Conservation (phyloP, 2,888 invertebrate genomes). For the Steinernema hermaphroditum region DNA sequence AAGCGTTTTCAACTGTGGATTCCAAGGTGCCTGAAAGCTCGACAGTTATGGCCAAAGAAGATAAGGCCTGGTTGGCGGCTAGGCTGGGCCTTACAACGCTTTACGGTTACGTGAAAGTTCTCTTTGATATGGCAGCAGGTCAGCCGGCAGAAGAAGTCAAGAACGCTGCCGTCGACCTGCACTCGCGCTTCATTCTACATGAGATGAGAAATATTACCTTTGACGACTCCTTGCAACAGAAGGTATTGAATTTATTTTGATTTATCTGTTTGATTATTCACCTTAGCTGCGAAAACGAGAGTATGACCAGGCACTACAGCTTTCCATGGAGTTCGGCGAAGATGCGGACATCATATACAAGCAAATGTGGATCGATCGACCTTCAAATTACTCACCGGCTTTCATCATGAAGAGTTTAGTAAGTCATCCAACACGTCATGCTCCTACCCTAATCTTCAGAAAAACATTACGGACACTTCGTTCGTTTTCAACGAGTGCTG, state of each 20-base stretch:
- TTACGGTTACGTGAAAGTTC: constrained; percentile 28
- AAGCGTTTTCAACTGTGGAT: neutral
- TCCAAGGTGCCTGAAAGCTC: neutral
- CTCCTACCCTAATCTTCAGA: neutral
- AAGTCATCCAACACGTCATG: neutral
- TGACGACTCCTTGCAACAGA: constrained; percentile 37
- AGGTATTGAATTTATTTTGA: constrained; percentile 10
- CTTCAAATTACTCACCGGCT: neutral
- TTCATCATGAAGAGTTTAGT: neutral
- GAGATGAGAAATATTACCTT: constrained; percentile 34
- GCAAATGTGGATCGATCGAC: constrained; percentile 37
- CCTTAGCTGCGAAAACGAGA: constrained; percentile 38
- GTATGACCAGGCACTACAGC: constrained; percentile 33
- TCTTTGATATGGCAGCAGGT: constrained; percentile 16
- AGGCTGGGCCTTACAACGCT: neutral
- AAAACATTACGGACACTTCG: neutral
- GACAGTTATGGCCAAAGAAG: neutral
- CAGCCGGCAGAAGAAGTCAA: constrained; percentile 34
- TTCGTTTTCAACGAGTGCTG: neutral
- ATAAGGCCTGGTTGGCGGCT: constrained; percentile 5
- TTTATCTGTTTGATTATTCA: constrained; percentile 21
- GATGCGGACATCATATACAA: constrained; percentile 42
- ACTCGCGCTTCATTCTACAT: constrained; percentile 30
- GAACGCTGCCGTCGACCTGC: constrained; percentile 34
- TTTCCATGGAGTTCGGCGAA: constrained; percentile 33